A percentile compares a stretch with the other conserved stretches of the same genome.
phyloP scores from a whole-genome alignment of 2,888 invertebrate species.

The Phalera bucephala region DNA sequence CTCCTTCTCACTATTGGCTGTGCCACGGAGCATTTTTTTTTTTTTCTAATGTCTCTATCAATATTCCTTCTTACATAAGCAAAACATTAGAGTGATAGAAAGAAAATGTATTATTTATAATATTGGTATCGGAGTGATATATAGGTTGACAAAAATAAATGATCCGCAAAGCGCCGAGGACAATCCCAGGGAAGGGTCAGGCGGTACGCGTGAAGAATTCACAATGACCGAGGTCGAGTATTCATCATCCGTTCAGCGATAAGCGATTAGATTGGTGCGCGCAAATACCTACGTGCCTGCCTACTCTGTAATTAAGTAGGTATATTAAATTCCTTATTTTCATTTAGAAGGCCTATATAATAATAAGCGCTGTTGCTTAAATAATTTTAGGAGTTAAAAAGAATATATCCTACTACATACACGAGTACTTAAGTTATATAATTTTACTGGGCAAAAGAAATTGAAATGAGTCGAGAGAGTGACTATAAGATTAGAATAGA shows the following conservation, averaged over 20 bases:
- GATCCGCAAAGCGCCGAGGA: constrained; percentile 51
- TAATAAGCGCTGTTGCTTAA: too few species aligned
- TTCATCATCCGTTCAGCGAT: constrained; percentile 48
- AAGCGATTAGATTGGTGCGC: constrained; percentile 37
- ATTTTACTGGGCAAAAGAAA: too few species aligned
- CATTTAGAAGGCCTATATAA: too few species aligned
- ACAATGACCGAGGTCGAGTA: constrained; percentile 50
- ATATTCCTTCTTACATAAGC: too few species aligned
- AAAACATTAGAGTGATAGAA: constrained; percentile 9
- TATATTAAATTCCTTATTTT: neutral
- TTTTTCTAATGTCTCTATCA: too few species aligned
- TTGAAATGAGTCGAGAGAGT: too few species aligned
- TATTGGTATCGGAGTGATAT: constrained; percentile 45
- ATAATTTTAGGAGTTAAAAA: too few species aligned
- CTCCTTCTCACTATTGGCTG: too few species aligned
- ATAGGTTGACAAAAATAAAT: constrained; percentile 50
- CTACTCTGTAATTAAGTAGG: constrained; percentile 1
- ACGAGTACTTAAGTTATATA: too few species aligned
- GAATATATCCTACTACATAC: too few species aligned
- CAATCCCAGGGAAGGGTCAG: constrained; percentile 58
- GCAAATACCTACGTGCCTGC: constrained; percentile 37
- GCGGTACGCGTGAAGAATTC: constrained; percentile 52
- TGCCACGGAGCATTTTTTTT: too few species aligned
- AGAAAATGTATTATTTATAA: constrained; percentile 10
- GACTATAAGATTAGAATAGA: too few species aligned